phyloP scores from a whole-genome alignment of 1,140 invertebrate species.

The Aphelenchoides besseyi region DNA sequence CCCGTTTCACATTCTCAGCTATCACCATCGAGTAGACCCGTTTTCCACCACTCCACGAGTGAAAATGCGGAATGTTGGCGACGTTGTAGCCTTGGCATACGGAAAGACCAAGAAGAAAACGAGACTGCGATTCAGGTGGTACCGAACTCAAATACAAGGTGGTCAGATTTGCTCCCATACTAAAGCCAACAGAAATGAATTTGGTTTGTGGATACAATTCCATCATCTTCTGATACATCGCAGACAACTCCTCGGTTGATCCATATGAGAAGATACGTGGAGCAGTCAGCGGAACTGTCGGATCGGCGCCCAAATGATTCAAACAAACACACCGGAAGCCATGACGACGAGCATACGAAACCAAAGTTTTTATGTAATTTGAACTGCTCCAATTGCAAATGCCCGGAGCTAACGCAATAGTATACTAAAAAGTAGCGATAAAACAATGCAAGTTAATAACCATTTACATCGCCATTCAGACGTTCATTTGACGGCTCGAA shows the following conservation, averaged over 20 bases:
- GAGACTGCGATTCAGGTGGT: neutral
- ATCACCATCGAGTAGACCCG: constrained; percentile 84
- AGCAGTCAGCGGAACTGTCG: constrained; percentile 78
- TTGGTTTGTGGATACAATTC: constrained; percentile 74
- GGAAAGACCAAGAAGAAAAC: constrained; percentile 78
- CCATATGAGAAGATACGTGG: constrained; percentile 84
- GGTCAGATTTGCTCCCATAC: constrained; percentile 70
- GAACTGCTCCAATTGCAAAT: constrained; percentile 88
- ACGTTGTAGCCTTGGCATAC: constrained; percentile 88
- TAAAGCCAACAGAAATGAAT: constrained; percentile 81
- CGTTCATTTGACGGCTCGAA: constrained; percentile 74
- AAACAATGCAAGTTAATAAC: constrained; percentile 21
- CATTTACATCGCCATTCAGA: constrained; percentile 18
- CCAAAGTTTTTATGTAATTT: constrained; percentile 85
- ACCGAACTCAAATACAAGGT: constrained; percentile 39
- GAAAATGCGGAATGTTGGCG: constrained; percentile 73
- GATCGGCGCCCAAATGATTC: constrained; percentile 85
- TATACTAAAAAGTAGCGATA: constrained; percentile 62
- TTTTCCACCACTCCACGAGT: constrained; percentile 81
- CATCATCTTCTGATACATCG: constrained; percentile 74
- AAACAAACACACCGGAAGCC: constrained; percentile 86
- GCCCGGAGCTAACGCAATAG: constrained; percentile 82
- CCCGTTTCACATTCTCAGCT: constrained; percentile 81
- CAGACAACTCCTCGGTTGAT: constrained; percentile 72
- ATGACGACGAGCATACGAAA: constrained; percentile 80